A percentile compares a stretch with the other conserved stretches of the same genome.
phyloP scores from a whole-genome alignment of 2,888 invertebrate genomes.

The Hipparchia sbordonii region DNA sequence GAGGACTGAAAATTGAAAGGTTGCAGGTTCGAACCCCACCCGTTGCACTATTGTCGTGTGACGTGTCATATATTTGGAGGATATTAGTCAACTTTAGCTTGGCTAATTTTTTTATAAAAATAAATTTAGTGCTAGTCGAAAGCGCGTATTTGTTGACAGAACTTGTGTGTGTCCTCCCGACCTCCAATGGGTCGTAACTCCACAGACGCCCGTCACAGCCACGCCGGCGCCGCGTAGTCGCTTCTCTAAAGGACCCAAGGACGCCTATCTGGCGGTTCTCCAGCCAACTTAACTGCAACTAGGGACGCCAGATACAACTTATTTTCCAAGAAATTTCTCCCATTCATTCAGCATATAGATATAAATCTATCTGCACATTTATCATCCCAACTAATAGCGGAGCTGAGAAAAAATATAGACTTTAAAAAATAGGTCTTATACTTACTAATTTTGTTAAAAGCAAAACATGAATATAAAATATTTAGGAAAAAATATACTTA shows the following conservation, averaged over 20 bases:
- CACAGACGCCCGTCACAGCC: constrained; percentile 41
- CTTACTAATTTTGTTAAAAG: too few species aligned
- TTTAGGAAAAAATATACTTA: too few species aligned
- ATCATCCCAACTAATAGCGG: background rate
- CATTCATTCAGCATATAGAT: background rate
- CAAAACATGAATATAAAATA: too few species aligned
- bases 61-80: too few species aligned
- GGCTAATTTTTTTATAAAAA: too few species aligned
- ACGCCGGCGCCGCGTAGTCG: constrained; percentile 35
- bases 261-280: constrained; percentile 39
- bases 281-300: constrained; percentile 28
- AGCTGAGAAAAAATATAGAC: background rate
- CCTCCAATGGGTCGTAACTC: constrained; percentile 53
- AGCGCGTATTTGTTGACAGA: constrained; percentile 31
- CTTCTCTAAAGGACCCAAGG: constrained; percentile 44
- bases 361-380: constrained; percentile 5
- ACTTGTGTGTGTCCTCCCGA: constrained; percentile 40
- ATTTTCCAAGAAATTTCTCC: background rate
- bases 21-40: too few species aligned
- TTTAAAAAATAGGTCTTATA: background rate
- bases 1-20: too few species aligned
- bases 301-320: constrained; percentile 2
- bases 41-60: too few species aligned
- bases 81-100: too few species aligned
- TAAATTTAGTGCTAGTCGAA: background rate